phyloP scores from a whole-genome alignment of 2,113 vertebrate genomes.

The Hydrolagus affinis region DNA sequence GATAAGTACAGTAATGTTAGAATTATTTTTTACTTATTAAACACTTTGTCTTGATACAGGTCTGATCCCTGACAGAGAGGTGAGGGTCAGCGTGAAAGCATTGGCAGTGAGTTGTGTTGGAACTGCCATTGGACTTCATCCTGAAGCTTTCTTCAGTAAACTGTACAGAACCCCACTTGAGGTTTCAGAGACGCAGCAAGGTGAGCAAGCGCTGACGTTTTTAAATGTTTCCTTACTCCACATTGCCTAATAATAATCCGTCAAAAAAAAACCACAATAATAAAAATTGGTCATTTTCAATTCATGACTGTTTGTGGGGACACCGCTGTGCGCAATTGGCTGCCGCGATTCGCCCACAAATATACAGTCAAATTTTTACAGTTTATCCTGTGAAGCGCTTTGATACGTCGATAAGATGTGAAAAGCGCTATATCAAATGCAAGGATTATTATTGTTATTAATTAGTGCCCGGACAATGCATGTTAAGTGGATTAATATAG shows the following conservation, averaged over 20 bases:
- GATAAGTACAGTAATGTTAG: not conserved
- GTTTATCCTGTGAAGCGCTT: too few species aligned
- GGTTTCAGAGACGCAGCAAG: slow-evolving; percentile 50
- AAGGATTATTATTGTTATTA: too few species aligned
- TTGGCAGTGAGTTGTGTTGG: slow-evolving; percentile 87
- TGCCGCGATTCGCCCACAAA: too few species aligned
- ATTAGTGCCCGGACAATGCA: not conserved
- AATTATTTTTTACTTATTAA: not conserved
- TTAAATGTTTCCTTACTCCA: too few species aligned
- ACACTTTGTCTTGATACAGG: slow-evolving; percentile 46
- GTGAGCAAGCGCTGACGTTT: slow-evolving; percentile 47
- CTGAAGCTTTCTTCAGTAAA: slow-evolving; percentile 84
- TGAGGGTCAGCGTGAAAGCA: slow-evolving; percentile 92
- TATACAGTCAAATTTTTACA: too few species aligned
- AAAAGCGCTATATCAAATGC: too few species aligned
- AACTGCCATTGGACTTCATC: slow-evolving; percentile 75
- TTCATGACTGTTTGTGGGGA: too few species aligned
- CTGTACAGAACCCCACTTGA: slow-evolving; percentile 76
- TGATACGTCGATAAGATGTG: too few species aligned
- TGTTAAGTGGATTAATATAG: not conserved
- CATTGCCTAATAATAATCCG: too few species aligned
- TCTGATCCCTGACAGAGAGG: slow-evolving; percentile 82
- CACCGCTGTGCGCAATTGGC: too few species aligned
- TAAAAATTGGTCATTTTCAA: too few species aligned
- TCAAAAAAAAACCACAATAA: too few species aligned